Percentiles rank a stretch among this genome's conserved stretches.
Evolutionary conservation across 2,113 vertebrate species (phyloP).

Genomic region (Hirundichthys speculiger): DNA sequence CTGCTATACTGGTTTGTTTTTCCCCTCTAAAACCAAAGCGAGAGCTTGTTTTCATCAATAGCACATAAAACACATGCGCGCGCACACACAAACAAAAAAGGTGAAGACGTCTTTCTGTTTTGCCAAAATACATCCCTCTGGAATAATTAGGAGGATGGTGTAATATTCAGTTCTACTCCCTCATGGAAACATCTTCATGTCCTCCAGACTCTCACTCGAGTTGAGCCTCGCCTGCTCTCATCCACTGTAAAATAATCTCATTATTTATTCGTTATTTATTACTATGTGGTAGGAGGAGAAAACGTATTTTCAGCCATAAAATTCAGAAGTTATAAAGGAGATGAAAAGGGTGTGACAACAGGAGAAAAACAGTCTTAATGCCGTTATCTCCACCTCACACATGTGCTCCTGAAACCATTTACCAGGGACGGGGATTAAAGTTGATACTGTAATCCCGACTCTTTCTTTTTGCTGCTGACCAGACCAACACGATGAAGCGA

Average conservation of each 20-base stretch:
- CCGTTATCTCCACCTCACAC: neutral
- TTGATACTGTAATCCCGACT: slow-evolving; percentile 55
- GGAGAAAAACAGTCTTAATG: neutral
- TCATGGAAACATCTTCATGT: neutral
- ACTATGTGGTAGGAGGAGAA: too few species aligned
- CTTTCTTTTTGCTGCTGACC: slow-evolving; percentile 14
- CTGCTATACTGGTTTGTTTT: too few species aligned
- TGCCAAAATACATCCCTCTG: slow-evolving; percentile 11
- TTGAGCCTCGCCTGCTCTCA: too few species aligned
- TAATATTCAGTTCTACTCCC: slow-evolving; percentile 4
- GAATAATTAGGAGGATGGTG: slow-evolving; percentile 26
- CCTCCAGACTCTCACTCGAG: too few species aligned
- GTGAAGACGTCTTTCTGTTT: neutral
- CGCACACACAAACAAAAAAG: too few species aligned
- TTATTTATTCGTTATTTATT: too few species aligned
- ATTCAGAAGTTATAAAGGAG: neutral
- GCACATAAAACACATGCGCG: too few species aligned
- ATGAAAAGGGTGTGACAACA: neutral
- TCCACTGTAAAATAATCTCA: too few species aligned
- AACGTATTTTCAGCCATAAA: neutral
- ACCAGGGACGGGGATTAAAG: slow-evolving; percentile 40
- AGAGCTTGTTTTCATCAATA: too few species aligned
- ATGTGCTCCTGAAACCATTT: too few species aligned
- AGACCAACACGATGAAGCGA: slow-evolving; percentile 12
- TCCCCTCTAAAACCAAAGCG: too few species aligned